A percentile compares a stretch with the other conserved stretches of the same genome.
Conservation (phyloP, 2,797 vertebrate species). For the Geotrypetes seraphini region DNA sequence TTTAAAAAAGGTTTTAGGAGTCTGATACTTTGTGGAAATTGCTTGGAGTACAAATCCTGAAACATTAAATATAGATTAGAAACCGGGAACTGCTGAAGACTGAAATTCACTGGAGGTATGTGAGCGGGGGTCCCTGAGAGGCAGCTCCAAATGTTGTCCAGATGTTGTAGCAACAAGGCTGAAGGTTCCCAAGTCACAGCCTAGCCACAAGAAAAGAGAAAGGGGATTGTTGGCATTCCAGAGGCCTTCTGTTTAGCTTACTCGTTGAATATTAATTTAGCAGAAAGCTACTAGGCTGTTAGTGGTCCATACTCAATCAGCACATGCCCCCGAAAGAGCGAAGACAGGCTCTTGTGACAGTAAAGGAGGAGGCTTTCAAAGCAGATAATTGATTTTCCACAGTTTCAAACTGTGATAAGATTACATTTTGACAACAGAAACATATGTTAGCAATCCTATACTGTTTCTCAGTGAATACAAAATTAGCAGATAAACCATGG, state of each 20-base stretch:
- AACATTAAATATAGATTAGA: constrained; percentile 70
- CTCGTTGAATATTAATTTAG: constrained; percentile 47
- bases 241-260: constrained; percentile 48
- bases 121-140: constrained; percentile 48
- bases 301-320: constrained; percentile 37
- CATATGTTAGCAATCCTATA: constrained; percentile 47
- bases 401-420: constrained; percentile 50
- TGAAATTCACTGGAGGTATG: constrained; percentile 62
- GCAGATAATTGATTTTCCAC: constrained; percentile 53
- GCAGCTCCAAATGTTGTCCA: constrained; percentile 56
- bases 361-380: constrained; percentile 42
- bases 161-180: constrained; percentile 54
- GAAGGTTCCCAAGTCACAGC: constrained; percentile 43
- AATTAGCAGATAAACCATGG: neutral
- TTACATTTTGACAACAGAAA: constrained; percentile 46
- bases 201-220: constrained; percentile 44
- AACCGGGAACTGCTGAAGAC: constrained; percentile 63
- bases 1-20: constrained; percentile 62
- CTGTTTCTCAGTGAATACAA: constrained; percentile 25
- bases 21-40: constrained; percentile 58
- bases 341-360: constrained; percentile 43
- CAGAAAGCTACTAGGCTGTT: constrained; percentile 50
- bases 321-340: constrained; percentile 34
- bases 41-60: constrained; percentile 63
- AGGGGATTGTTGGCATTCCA: constrained; percentile 49